phyloP scores from a whole-genome alignment of 2,113 vertebrate species.

The Mionectes macconnelli region DNA sequence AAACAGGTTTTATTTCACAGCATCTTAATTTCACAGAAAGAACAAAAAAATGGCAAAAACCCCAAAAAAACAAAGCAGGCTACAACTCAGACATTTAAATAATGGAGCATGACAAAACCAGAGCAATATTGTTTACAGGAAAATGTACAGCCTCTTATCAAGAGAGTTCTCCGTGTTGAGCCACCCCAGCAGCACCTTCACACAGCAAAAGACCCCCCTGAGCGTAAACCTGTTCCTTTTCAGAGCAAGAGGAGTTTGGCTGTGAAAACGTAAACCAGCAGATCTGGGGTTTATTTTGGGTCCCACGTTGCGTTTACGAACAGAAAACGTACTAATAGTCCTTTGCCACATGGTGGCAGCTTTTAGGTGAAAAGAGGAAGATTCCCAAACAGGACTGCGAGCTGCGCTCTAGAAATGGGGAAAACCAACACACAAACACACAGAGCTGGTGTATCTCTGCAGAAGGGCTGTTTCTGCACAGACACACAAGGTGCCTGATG shows the following conservation, averaged over 20 bases:
- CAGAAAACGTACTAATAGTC: neutral
- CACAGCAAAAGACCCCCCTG: neutral
- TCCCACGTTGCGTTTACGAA: neutral
- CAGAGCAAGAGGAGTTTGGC: neutral
- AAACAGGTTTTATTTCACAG: constrained; percentile 73
- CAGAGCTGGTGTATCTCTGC: fast-evolving
- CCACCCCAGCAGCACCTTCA: neutral
- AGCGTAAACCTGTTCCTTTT: neutral
- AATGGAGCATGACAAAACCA: neutral
- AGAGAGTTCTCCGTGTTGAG: neutral
- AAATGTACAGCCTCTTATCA: neutral
- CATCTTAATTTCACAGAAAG: constrained; percentile 35
- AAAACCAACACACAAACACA: neutral
- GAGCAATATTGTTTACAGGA: neutral
- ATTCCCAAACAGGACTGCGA: neutral
- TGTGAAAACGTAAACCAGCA: neutral
- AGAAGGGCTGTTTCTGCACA: neutral
- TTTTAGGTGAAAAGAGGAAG: neutral
- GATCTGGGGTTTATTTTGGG: neutral
- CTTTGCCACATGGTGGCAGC: constrained; percentile 58
- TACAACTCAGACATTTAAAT: constrained; percentile 37
- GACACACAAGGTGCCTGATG: neutral
- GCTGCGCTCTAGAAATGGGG: neutral
- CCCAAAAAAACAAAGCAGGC: neutral
- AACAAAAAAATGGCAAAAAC: neutral